Conservation (phyloP, 2,888 invertebrate species). For the Sycophila texana region DNA sequence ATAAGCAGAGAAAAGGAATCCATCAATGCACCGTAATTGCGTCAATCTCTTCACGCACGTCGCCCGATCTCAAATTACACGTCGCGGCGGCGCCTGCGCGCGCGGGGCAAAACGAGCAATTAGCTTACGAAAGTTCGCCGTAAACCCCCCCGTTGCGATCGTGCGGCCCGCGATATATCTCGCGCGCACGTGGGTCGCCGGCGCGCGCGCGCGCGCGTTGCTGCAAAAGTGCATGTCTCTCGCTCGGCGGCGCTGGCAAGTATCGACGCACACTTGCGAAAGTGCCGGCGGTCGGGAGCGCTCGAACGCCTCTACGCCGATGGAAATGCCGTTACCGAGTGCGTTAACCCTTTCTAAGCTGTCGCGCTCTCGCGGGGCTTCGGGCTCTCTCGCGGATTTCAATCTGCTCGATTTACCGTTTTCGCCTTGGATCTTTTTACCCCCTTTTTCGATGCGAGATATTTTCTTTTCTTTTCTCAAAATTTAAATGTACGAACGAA, state of each 20-base stretch:
- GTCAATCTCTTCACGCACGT: neutral
- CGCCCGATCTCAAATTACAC: neutral
- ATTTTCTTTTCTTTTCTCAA: no score
- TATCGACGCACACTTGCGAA: constrained; percentile 18
- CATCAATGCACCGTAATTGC: constrained; percentile 6
- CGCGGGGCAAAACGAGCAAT: constrained; percentile 36
- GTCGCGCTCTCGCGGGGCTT: neutral
- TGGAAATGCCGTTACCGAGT: constrained; percentile 6
- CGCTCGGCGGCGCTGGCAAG: neutral
- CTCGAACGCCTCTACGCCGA: constrained; percentile 12
- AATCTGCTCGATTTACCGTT: no score
- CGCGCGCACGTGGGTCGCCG: constrained; percentile 21
- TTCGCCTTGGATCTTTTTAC: no score
- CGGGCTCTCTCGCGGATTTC: no score
- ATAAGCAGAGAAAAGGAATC: neutral
- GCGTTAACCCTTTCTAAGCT: constrained; percentile 16
- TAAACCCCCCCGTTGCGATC: constrained; percentile 5
- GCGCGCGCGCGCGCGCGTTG: neutral
- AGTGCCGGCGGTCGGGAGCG: neutral
- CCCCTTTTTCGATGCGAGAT: no score
- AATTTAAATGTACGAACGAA: no score
- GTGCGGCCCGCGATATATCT: constrained; percentile 37
- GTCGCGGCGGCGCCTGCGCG: neutral
- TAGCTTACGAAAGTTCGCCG: constrained; percentile 51
- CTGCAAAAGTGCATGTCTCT: neutral